These are phyloP conservation scores for Eristalinus aeneus DNA, from an alignment of 2,888 invertebrate species.

Conservation along the genomic window DNA sequence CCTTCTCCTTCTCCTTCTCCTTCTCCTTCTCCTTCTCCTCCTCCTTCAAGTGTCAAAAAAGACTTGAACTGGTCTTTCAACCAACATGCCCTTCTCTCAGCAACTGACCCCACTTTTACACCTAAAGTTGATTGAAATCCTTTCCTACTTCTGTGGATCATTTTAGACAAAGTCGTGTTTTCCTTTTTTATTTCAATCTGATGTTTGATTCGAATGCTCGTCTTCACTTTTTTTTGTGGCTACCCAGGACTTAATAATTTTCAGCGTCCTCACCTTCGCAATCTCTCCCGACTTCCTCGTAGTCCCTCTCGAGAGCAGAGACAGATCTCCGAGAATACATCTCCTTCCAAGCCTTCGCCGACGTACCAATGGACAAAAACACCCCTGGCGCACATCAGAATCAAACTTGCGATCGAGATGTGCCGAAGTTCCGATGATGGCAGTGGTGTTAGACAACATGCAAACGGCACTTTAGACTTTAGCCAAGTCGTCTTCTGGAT, in stretches of 20 bases:
- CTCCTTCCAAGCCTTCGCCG: slow-evolving; percentile 92
- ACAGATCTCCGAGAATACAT: slow-evolving; percentile 92
- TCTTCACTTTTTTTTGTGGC: slow-evolving; percentile 44
- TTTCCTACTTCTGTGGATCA: background rate
- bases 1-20: too few relatives aligned
- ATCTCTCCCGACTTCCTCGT: slow-evolving; percentile 93
- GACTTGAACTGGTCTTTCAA: too few relatives aligned
- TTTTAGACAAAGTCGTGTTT: slow-evolving; percentile 28
- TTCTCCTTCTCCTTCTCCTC: too few relatives aligned
- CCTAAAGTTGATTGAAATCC: background rate
- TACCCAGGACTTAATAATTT: slow-evolving; percentile 84
- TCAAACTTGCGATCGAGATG: slow-evolving; percentile 98
- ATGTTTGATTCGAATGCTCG: slow-evolving; percentile 58
- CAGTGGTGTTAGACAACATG: slow-evolving; percentile 99
- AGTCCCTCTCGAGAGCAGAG: slow-evolving; percentile 92
- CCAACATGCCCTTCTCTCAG: too few relatives aligned
- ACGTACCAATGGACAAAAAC: slow-evolving; percentile 98
- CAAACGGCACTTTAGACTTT: slow-evolving; percentile 98
- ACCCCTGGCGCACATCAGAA: slow-evolving; percentile 97
- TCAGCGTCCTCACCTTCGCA: slow-evolving; percentile 91
- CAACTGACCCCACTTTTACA: too few relatives aligned
- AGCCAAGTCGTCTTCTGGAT: slow-evolving; percentile 95
- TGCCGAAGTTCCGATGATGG: slow-evolving; percentile 98
- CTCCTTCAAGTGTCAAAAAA: too few relatives aligned
- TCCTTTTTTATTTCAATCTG: slow-evolving; percentile 62